Evolutionary conservation across 2,888 invertebrate species (phyloP).

Genomic region (Temnothorax rugatulus): DNA sequence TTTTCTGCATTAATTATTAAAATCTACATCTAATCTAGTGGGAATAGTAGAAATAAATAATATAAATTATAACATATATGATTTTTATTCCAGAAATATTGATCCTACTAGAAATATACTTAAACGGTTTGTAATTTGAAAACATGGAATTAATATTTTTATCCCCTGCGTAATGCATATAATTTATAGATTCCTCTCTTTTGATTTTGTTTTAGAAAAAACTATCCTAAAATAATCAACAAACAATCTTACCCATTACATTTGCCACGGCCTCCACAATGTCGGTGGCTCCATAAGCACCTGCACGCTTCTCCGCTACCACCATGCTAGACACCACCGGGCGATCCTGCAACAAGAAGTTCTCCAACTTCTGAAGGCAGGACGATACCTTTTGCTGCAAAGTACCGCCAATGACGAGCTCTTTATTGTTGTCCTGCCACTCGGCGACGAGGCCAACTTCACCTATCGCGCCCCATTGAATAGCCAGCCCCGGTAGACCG

Average conservation of each 20-base stretch:
- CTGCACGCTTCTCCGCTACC: slow-evolving; percentile 92
- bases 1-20: background rate
- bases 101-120: background rate
- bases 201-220: background rate
- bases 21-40: background rate
- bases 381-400: slow-evolving; percentile 95
- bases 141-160: background rate
- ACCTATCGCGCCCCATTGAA: slow-evolving; percentile 90
- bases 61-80: background rate
- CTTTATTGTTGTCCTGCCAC: slow-evolving; percentile 90
- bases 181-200: background rate
- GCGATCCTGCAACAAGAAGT: slow-evolving; percentile 89
- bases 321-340: slow-evolving; percentile 94
- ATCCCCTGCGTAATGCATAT: background rate
- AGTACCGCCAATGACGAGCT: slow-evolving; percentile 92
- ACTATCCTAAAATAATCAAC: background rate
- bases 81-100: background rate
- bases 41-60: background rate
- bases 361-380: slow-evolving; percentile 92
- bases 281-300: slow-evolving; percentile 87
- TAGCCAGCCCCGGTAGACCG: slow-evolving; percentile 87
- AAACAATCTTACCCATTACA: slow-evolving; percentile 84
- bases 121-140: background rate
- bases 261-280: slow-evolving; percentile 92
- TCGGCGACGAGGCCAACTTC: slow-evolving; percentile 93